Conservation (phyloP, 2,113 vertebrate species). For the Cebus imitator region DNA sequence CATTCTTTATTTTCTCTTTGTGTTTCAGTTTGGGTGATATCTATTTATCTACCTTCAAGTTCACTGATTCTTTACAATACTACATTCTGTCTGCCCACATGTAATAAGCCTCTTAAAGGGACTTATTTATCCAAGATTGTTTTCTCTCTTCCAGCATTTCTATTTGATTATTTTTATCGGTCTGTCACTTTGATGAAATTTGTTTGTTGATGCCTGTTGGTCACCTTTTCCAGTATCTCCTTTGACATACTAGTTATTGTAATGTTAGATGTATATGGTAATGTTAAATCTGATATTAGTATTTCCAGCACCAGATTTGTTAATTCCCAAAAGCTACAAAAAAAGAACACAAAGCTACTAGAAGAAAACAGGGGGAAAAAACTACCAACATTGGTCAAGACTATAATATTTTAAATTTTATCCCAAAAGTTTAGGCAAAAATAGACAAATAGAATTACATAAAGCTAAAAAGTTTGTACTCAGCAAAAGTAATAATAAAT, state of each 20-base stretch:
- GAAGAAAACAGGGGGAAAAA: neutral
- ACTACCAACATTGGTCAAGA: neutral
- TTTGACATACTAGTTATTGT: neutral
- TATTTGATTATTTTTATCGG: neutral
- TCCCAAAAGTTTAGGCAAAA: neutral
- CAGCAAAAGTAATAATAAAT: neutral
- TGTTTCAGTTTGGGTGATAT: neutral
- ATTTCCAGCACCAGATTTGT: neutral
- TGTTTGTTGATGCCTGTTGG: neutral
- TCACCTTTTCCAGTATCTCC: neutral
- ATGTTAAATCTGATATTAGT: too few relatives aligned
- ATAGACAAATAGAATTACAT: neutral
- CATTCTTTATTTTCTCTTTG: neutral
- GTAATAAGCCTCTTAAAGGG: neutral
- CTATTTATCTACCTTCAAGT: neutral
- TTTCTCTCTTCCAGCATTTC: neutral
- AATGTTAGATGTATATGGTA: neutral
- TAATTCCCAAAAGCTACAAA: neutral
- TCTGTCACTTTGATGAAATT: neutral
- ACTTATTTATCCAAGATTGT: neutral
- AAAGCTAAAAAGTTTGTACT: neutral
- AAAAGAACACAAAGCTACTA: neutral
- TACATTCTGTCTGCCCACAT: neutral
- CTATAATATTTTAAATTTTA: neutral
- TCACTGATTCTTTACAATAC: neutral